Conservation (phyloP, 1,140 invertebrate species). For the Drosophila sturtevanti region DNA sequence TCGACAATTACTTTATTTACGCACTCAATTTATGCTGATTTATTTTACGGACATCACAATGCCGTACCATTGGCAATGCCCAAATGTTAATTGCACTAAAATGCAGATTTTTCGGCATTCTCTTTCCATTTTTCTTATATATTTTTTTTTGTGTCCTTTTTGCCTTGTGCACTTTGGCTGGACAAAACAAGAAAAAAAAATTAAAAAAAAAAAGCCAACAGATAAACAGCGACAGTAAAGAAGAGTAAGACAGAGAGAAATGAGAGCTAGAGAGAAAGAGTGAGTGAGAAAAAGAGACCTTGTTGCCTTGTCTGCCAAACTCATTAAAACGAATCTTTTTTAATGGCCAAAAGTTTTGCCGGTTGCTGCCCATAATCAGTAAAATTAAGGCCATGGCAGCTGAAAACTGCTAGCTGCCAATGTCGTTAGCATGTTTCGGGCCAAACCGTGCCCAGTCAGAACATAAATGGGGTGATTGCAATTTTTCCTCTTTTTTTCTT, state of each 20-base stretch:
- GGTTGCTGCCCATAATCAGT: slow-evolving; percentile 72
- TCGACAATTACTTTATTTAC: slow-evolving; percentile 76
- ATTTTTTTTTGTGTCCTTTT: slow-evolving; percentile 1
- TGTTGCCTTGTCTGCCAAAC: slow-evolving; percentile 69
- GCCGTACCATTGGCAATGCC: slow-evolving; percentile 19
- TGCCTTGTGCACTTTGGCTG: slow-evolving; percentile 7
- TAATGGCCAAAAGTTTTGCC: slow-evolving; percentile 77
- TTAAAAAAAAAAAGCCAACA: too few species aligned
- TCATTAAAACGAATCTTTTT: slow-evolving; percentile 80
- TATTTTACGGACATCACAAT: slow-evolving; percentile 47
- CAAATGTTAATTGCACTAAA: slow-evolving; percentile 74
- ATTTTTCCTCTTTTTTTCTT: slow-evolving; percentile 3
- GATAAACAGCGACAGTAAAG: slow-evolving; percentile 77
- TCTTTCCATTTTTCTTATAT: slow-evolving; percentile 10
- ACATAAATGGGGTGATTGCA: slow-evolving; percentile 18
- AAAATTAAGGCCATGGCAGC: slow-evolving; percentile 75
- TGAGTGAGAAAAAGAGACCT: slow-evolving; percentile 14
- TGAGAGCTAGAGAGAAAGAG: background rate
- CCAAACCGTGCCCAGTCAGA: slow-evolving; percentile 16
- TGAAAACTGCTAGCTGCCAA: slow-evolving; percentile 62
- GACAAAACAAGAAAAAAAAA: slow-evolving; percentile 11
- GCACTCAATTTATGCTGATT: slow-evolving; percentile 73
- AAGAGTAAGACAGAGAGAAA: slow-evolving; percentile 47
- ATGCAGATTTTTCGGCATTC: slow-evolving; percentile 50
- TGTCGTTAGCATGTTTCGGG: slow-evolving; percentile 60